Evolutionary conservation across 2,888 invertebrate genomes (phyloP), one percentile per base, ranked within the genome.

Genomic region (Microctonus brassicae): DNA sequence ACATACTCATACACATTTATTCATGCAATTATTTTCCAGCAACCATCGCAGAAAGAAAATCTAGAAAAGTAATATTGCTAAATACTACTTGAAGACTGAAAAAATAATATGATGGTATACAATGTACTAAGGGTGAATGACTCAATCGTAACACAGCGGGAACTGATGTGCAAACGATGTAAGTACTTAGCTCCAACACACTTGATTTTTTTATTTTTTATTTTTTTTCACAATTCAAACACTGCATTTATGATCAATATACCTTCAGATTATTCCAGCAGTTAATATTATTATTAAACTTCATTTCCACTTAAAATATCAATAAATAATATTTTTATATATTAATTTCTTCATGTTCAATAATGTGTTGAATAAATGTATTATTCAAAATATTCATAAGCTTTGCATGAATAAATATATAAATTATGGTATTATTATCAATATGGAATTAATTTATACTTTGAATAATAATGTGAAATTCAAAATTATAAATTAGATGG

Each of bases 101-200:
- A 63, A 76, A 70, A 64, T 69, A n/a, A n/a, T n/a, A n/a, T n/a
- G n/a, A n/a, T n/a, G n/a, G n/a, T n/a, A n/a, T n/a, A n/a, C n/a
- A n/a, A 7, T 29, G 29, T 29, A 7, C 7, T 3, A 20, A 17
- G 47, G 47, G 47, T 47, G 47, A 47, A 47, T 17, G 9, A 42
- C 58, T 60, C 29, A 36, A 71, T 69, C 33, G 69, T 57, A 79
- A 78, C 84, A 55, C 83, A 83, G 83, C 83, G 75, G 84, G 83
- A 73, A 81, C 81, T 83, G 82, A 83, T 83, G 83, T 74, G 76
- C 73, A 74, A 83, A 83, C 81, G 82, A 24, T 83, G 83, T 83
- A 77, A 81, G 77, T 83, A 82, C 83, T 83, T 80, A 82, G 71
- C 79, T 67, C 80, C 77, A 67, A 74, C 75, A 47, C 69, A 73